Conservation (phyloP, 2,113 vertebrate genomes). For the Ochotona princeps region DNA sequence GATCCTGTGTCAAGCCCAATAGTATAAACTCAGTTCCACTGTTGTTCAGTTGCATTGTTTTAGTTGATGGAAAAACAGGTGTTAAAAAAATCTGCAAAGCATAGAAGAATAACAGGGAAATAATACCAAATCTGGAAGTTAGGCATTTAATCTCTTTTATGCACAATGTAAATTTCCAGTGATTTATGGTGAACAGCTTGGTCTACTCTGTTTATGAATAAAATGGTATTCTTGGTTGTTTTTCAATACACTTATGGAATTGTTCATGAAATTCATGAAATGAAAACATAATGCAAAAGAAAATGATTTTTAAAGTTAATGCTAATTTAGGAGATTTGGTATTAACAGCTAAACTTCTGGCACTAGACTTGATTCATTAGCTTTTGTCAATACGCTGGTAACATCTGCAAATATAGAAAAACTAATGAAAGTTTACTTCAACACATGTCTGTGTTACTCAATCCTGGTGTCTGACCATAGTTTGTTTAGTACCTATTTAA, state of each 20-base stretch:
- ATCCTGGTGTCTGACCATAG: neutral
- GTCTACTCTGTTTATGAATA: neutral
- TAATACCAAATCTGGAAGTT: neutral
- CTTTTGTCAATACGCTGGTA: no score
- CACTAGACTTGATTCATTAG: no score
- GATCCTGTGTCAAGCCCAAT: slow-evolving; percentile 56
- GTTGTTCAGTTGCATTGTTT: slow-evolving; percentile 32
- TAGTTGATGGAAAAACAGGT: no score
- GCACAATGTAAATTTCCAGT: neutral
- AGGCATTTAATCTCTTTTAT: neutral
- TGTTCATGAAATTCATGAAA: neutral
- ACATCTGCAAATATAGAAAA: neutral
- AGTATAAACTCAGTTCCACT: slow-evolving; percentile 53
- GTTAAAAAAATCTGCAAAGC: neutral
- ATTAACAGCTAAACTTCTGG: no score
- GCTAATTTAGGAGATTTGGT: neutral
- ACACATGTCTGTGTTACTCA: neutral
- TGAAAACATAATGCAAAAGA: neutral
- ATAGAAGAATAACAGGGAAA: neutral
- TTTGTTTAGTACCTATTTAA: neutral
- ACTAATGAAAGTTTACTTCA: neutral
- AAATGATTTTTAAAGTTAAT: neutral
- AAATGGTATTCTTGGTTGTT: neutral
- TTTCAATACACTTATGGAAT: neutral
- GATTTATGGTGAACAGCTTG: fast-evolving